Evolutionary conservation across 2,113 vertebrate genomes (phyloP).

Genomic region (Sylvia atricapilla): DNA sequence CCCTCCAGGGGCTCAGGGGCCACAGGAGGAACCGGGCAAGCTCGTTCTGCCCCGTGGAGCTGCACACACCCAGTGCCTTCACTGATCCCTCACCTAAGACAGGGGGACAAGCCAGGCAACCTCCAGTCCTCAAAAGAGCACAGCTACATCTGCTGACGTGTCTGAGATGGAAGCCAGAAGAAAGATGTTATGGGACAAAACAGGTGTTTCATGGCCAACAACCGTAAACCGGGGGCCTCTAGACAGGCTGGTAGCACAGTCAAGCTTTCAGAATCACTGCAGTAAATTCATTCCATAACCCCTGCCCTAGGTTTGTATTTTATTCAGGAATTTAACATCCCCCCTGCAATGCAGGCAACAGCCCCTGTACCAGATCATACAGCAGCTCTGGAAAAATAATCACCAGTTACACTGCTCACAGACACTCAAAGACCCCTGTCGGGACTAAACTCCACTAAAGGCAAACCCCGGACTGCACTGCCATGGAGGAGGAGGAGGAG

Average conservation of each 20-base stretch:
- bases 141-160: background rate
- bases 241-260: slow-evolving; percentile 12
- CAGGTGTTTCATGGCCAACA: background rate
- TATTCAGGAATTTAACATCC: slow-evolving; percentile 60
- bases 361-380: slow-evolving; percentile 28
- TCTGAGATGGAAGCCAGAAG: slow-evolving; percentile 24
- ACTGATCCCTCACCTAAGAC: background rate
- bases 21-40: background rate
- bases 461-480: slow-evolving; percentile 45
- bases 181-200: background rate
- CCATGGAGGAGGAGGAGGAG: slow-evolving; percentile 59
- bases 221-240: background rate
- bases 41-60: background rate
- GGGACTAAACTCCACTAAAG: slow-evolving; percentile 66
- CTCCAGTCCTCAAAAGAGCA: slow-evolving; percentile 1
- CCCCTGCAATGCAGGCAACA: slow-evolving; percentile 35
- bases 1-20: background rate
- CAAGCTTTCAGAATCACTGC: slow-evolving; percentile 44
- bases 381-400: slow-evolving; percentile 39
- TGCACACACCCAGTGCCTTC: background rate
- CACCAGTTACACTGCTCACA: slow-evolving; percentile 58
- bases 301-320: slow-evolving; percentile 67
- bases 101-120: background rate
- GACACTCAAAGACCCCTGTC: slow-evolving; percentile 53
- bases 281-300: slow-evolving; percentile 42